Evolutionary conservation across 2,888 invertebrate species (phyloP).

Genomic region (Chloroclysta siterata): DNA sequence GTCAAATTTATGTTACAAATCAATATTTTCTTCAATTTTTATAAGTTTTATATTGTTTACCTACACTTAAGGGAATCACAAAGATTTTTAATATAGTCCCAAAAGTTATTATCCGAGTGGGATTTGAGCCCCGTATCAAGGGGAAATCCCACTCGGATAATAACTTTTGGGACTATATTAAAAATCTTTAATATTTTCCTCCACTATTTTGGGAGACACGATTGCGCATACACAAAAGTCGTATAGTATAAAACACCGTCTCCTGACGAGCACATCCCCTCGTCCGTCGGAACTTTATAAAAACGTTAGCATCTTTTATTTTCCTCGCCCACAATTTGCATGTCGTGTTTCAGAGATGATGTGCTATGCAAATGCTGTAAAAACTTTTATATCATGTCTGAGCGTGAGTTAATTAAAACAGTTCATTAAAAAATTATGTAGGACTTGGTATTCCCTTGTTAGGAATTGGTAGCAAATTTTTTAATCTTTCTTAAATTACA

Average conservation of each 20-base stretch:
- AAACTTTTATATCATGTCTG: conserved; percentile 74
- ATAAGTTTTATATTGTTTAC: too few species aligned
- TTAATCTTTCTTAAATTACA: conserved; percentile 9
- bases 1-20: too few species aligned
- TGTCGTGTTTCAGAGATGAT: conserved; percentile 80
- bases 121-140: too few species aligned
- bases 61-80: too few species aligned
- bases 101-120: too few species aligned
- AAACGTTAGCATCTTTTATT: conserved; percentile 81
- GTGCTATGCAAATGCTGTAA: conserved; percentile 73
- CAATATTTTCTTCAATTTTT: too few species aligned
- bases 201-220: too few species aligned
- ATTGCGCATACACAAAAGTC: conserved; percentile 1
- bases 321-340: conserved; percentile 79
- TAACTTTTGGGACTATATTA: too few species aligned
- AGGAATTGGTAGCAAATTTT: conserved; percentile 24
- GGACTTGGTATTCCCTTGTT: conserved; percentile 34
- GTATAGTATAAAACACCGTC: conserved; percentile 50
- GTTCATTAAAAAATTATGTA: conserved; percentile 52
- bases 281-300: conserved; percentile 74
- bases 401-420: conserved; percentile 65
- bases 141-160: too few species aligned
- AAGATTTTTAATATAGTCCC: too few species aligned
- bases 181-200: too few species aligned
- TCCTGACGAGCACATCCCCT: conserved; percentile 47